Evolutionary conservation across 2,797 vertebrate species (phyloP).

Genomic region (Acanthopagrus latus): DNA sequence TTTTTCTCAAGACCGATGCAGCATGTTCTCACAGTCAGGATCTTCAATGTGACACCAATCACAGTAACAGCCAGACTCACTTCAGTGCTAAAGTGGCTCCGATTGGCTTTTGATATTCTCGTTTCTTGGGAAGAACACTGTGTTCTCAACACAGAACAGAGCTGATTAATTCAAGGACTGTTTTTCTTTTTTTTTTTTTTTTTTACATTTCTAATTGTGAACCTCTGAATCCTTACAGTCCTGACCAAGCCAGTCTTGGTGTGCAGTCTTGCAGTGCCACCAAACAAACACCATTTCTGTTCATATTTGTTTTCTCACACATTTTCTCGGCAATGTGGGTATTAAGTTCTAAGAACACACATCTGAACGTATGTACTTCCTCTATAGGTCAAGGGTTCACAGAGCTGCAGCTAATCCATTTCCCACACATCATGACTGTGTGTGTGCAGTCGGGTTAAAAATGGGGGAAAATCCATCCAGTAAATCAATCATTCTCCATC

Average conservation of each 20-base stretch:
- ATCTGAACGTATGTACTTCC: not conserved
- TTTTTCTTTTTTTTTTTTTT: no score
- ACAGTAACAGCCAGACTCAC: not conserved
- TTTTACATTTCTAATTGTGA: not conserved
- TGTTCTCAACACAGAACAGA: not conserved
- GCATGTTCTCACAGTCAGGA: not conserved
- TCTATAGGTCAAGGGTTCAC: slow-evolving; percentile 52
- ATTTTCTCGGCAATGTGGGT: not conserved
- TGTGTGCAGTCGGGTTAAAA: slow-evolving; percentile 16
- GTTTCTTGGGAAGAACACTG: not conserved
- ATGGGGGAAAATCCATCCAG: slow-evolving; percentile 50
- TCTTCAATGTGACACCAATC: slow-evolving; percentile 23
- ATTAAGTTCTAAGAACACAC: not conserved
- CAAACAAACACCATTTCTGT: not conserved
- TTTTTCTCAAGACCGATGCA: not conserved
- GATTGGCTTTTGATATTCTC: slow-evolving; percentile 5
- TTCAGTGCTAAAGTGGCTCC: not conserved
- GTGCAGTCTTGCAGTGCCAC: not conserved
- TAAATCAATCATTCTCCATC: slow-evolving; percentile 66
- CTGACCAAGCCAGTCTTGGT: not conserved
- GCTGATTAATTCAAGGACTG: not conserved
- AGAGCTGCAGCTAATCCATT: slow-evolving; percentile 22
- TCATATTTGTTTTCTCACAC: not conserved
- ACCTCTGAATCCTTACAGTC: not conserved
- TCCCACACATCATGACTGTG: slow-evolving; percentile 23